These are phyloP conservation scores for Scelioninae gen. 1 DNA, from an alignment of 2,888 invertebrate species.

Conservation along the genomic window DNA sequence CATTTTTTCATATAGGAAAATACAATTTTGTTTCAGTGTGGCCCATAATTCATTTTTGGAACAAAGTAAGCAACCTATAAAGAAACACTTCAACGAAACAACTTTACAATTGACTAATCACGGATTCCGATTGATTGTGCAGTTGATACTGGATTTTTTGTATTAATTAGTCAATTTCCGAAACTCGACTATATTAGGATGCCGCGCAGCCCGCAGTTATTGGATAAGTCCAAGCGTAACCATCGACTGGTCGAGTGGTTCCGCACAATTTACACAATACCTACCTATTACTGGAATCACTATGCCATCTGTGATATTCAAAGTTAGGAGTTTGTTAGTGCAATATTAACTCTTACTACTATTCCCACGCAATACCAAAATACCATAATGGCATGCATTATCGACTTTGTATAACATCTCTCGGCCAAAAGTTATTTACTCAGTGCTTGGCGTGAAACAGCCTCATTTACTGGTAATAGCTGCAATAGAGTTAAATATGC, in stretches of 20 bases:
- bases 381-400: slow-evolving; percentile 1
- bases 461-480: slow-evolving; percentile 30
- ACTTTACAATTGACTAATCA: slow-evolving; percentile 15
- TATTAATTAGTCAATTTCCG: slow-evolving; percentile 33
- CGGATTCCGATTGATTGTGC: slow-evolving; percentile 34
- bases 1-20: no score
- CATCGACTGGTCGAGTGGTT: no score
- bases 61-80: no score
- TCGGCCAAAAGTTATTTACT: slow-evolving; percentile 24
- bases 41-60: no score
- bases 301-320: no score
- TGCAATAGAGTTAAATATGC: slow-evolving; percentile 8
- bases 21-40: no score
- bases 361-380: not conserved
- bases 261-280: no score
- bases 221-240: slow-evolving; percentile 11
- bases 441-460: not conserved
- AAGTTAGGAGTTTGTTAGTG: no score
- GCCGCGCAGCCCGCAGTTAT: not conserved
- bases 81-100: no score
- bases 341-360: no score
- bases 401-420: slow-evolving; percentile 16
- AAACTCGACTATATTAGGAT: slow-evolving; percentile 22
- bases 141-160: slow-evolving; percentile 32
- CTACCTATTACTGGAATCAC: no score